phyloP scores from a whole-genome alignment of 2,888 invertebrate species.

The Drosophila infuscata region DNA sequence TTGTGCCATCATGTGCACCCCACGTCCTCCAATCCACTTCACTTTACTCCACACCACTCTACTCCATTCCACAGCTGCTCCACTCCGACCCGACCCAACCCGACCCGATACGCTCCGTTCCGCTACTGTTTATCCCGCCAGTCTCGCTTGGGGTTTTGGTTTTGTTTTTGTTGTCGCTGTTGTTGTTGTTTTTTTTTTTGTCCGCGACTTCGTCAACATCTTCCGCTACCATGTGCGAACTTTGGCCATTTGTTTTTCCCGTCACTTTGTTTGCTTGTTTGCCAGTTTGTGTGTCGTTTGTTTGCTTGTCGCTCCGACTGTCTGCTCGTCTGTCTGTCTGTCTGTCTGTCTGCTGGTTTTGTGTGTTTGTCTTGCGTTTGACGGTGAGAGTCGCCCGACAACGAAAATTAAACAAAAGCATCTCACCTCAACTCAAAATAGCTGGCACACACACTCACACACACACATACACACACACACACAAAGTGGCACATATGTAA shows the following conservation, averaged over 20 bases:
- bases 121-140: slow-evolving; percentile 1
- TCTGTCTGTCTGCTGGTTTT: slow-evolving; percentile 3
- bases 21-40: neutral
- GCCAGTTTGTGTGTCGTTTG: slow-evolving; percentile 52
- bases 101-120: neutral
- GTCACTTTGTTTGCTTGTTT: slow-evolving; percentile 51
- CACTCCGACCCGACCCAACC: neutral
- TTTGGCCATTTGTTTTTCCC: slow-evolving; percentile 66
- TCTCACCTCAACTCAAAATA: slow-evolving; percentile 56
- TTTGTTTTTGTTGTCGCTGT: neutral
- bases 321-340: neutral
- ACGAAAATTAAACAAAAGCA: slow-evolving; percentile 52
- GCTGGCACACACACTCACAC: slow-evolving; percentile 57
- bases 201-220: slow-evolving; percentile 53
- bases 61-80: neutral
- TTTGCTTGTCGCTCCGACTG: slow-evolving; percentile 23
- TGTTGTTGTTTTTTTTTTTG: slow-evolving; percentile 10
- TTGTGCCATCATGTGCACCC: slow-evolving; percentile 54
- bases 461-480: neutral
- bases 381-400: slow-evolving; percentile 21
- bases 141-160: slow-evolving; percentile 4
- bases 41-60: neutral
- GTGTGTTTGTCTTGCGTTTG: slow-evolving; percentile 66
- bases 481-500: neutral
- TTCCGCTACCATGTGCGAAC: slow-evolving; percentile 50